Evolutionary conservation across 2,888 invertebrate genomes (phyloP), one percentile per base, ranked within the genome.

Genomic region (Ptychoptera contaminata): DNA sequence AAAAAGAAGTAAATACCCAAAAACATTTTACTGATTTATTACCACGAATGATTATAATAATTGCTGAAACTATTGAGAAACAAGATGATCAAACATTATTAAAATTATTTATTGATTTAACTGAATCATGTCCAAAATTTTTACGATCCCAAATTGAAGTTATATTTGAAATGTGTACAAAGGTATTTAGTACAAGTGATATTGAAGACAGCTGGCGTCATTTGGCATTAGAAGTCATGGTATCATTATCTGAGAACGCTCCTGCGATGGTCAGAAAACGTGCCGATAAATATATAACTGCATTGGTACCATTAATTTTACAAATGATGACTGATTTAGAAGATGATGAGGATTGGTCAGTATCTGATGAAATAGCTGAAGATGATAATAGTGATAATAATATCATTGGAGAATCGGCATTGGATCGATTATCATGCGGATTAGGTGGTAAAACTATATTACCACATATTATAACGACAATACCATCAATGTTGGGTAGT

Each of bases 391-490:
- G 94, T 63, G 87, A 90, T 55, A 93, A 94, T 63, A 84, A 88
- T 54, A 87, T 93, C 7, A 88, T 92, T 40, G 98, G 93, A 0
- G 98, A 99, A 65, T 91, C 93, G 16, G 91, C 94, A 8, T 69
- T 98, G 46, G 98, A 98, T 69, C 80, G 98, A 50, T 73, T 98
- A 58, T 92, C 97, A n/a, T 96, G 94, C 65, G 93, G 93, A 3
- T 75, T 98, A 37, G 96, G 96, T 49, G 93, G 93, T 37, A 76
- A 76, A 71, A 84, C 85, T 0, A 84, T 98, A 69, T 69, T 98
- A 49, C 88, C 88, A 1, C 78, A 88, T 55, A 88, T 96, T 45
- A 82, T 91, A 50, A 76, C 75, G 41, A 80, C 79, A 56, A 78
- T 97, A 50, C 90, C 93, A 0, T 72, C 72, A 34, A 93, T 97